Evolutionary conservation across 2,113 vertebrate genomes (phyloP).

Genomic region (Theristicus caerulescens): DNA sequence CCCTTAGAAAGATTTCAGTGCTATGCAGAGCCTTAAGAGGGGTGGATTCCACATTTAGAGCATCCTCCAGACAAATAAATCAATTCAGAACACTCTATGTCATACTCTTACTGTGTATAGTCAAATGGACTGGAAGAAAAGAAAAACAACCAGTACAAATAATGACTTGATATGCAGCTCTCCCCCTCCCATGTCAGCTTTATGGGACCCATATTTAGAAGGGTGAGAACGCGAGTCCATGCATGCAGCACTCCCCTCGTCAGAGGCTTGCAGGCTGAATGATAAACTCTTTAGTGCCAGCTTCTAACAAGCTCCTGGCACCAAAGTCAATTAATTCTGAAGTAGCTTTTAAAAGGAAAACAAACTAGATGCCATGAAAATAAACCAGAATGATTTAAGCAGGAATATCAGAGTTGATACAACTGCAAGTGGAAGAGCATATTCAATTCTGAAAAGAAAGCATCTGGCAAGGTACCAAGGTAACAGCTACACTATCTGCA

Average conservation of each 20-base stretch:
- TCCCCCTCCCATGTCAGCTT: not conserved
- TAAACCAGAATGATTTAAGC: constrained; percentile 31
- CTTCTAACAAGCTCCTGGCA: constrained; percentile 29
- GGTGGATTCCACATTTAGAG: not conserved
- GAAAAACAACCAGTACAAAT: not conserved
- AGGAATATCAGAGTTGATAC: constrained; percentile 1
- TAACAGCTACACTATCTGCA: constrained; percentile 9
- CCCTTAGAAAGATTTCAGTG: not conserved
- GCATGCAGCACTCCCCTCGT: not conserved
- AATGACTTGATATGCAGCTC: not conserved
- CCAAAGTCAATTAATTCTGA: constrained; percentile 41
- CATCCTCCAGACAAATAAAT: constrained; percentile 5
- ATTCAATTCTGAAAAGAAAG: constrained; percentile 17
- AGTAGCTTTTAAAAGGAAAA: constrained; percentile 31
- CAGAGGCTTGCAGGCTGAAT: not conserved
- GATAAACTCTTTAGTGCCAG: constrained; percentile 17
- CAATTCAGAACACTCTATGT: not conserved
- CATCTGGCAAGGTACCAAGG: constrained; percentile 3
- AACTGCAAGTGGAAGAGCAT: not conserved
- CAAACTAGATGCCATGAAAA: constrained; percentile 46
- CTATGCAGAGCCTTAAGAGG: not conserved
- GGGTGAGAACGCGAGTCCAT: not conserved
- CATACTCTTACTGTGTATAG: not conserved
- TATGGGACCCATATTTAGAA: not conserved
- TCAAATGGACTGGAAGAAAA: not conserved